Percentiles rank a stretch among this genome's conserved stretches.
Conservation (phyloP, 1,140 invertebrate species). For the Pantala flavescens region DNA sequence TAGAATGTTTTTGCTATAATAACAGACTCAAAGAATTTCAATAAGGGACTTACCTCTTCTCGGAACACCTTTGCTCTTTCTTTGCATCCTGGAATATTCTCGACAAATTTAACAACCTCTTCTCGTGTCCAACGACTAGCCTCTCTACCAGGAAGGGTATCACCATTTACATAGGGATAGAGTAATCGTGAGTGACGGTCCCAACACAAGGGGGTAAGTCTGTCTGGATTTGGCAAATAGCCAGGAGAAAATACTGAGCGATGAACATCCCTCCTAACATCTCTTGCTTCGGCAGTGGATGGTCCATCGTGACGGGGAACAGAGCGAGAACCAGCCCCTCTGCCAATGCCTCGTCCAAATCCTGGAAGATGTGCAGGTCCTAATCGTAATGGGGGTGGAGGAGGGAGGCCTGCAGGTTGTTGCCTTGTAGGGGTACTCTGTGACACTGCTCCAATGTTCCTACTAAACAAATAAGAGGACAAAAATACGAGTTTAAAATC, state of each 20-base stretch:
- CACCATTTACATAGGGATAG: constrained; percentile 21
- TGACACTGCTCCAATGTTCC: not conserved
- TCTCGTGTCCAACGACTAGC: constrained; percentile 46
- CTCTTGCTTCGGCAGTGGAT: constrained; percentile 20
- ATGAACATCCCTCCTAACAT: constrained; percentile 33
- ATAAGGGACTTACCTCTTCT: constrained; percentile 43
- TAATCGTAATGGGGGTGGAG: not conserved
- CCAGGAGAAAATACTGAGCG: constrained; percentile 39
- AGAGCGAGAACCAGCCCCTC: not conserved
- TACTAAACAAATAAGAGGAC: too few species aligned
- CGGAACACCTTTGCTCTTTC: constrained; percentile 46
- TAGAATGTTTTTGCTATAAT: too few species aligned
- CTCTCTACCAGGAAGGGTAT: not conserved
- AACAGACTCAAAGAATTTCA: too few species aligned
- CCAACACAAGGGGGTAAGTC: constrained; percentile 36
- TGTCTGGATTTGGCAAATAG: constrained; percentile 30
- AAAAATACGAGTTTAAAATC: too few species aligned
- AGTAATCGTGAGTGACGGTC: constrained; percentile 24
- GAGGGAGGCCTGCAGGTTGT: not conserved
- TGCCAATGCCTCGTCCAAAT: not conserved
- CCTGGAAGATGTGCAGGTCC: not conserved
- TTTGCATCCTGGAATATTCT: constrained; percentile 52
- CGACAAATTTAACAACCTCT: constrained; percentile 59
- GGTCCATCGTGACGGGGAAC: not conserved
- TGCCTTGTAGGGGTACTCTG: not conserved